These are phyloP conservation scores for Dinocampus coccinellae DNA, from an alignment of 2,888 invertebrate genomes.

Conservation along the genomic window DNA sequence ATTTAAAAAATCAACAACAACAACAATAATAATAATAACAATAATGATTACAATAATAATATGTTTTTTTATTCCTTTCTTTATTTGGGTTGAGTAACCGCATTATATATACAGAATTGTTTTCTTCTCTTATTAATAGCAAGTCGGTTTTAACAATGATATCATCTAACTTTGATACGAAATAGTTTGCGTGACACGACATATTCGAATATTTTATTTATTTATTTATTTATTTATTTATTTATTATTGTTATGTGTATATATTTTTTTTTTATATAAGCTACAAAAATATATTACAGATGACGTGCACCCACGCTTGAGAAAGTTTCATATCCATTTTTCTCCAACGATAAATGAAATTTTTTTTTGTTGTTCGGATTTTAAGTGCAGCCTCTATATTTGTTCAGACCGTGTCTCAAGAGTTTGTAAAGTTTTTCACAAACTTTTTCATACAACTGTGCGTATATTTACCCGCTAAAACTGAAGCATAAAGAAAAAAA, in stretches of 20 bases:
- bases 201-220: not conserved
- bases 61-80: not conserved
- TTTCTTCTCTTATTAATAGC: not conserved
- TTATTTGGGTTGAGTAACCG: not conserved
- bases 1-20: not conserved
- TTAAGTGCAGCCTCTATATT: not conserved
- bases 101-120: not conserved
- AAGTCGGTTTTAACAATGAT: not conserved
- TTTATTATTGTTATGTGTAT: too few relatives aligned
- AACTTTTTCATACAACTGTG: conserved; percentile 3
- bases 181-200: not conserved
- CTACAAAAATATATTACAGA: conserved; percentile 50
- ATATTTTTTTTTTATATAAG: conserved; percentile 9
- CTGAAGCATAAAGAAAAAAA: not conserved
- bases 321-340: conserved; percentile 60
- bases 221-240: not conserved
- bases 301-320: conserved; percentile 40
- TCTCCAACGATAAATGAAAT: conserved; percentile 64
- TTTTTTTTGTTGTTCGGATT: conserved; percentile 51
- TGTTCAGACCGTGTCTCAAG: conserved; percentile 16
- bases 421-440: conserved; percentile 32
- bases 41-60: too few relatives aligned
- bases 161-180: not conserved
- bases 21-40: too few relatives aligned
- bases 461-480: not conserved